phyloP scores from a whole-genome alignment of 2,888 invertebrate species.

The Agrochola circellaris region DNA sequence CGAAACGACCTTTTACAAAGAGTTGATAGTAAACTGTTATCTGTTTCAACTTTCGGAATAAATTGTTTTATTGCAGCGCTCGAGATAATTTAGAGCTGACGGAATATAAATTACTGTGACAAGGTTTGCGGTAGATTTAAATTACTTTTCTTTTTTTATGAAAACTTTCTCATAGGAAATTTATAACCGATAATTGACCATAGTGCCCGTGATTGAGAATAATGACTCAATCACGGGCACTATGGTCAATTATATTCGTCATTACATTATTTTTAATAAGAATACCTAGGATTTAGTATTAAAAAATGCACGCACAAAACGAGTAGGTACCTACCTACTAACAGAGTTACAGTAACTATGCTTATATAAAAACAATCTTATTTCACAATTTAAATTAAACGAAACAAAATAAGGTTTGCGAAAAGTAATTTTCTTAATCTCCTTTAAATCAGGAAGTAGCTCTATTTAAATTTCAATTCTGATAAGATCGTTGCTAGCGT shows the following conservation, averaged over 20 bases:
- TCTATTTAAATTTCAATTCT: conserved; percentile 37
- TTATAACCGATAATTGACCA: too few relatives aligned
- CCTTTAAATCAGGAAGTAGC: conserved; percentile 32
- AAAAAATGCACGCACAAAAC: background rate
- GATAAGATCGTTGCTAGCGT: conserved; percentile 35
- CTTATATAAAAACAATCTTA: background rate
- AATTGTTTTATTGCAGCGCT: conserved; percentile 68
- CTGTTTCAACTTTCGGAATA: conserved; percentile 66
- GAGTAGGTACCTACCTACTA: too few relatives aligned
- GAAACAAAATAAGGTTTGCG: conserved; percentile 13
- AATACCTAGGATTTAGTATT: too few relatives aligned
- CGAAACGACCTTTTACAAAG: conserved; percentile 54
- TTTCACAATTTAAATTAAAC: conserved; percentile 6
- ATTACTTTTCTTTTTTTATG: conserved; percentile 49
- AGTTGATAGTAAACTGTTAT: conserved; percentile 67
- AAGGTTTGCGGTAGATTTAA: conserved; percentile 55
- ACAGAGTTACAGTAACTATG: background rate
- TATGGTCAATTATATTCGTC: too few relatives aligned
- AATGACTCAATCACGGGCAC: background rate
- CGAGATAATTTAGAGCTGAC: conserved; percentile 51
- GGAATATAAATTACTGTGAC: conserved; percentile 56
- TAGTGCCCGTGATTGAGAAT: too few relatives aligned
- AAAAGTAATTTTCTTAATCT: conserved; percentile 45
- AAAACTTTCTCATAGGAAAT: conserved; percentile 12
- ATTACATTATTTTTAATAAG: background rate